Evolutionary conservation across 2,797 vertebrate genomes (phyloP).

Genomic region (Fistularia tabacaria): DNA sequence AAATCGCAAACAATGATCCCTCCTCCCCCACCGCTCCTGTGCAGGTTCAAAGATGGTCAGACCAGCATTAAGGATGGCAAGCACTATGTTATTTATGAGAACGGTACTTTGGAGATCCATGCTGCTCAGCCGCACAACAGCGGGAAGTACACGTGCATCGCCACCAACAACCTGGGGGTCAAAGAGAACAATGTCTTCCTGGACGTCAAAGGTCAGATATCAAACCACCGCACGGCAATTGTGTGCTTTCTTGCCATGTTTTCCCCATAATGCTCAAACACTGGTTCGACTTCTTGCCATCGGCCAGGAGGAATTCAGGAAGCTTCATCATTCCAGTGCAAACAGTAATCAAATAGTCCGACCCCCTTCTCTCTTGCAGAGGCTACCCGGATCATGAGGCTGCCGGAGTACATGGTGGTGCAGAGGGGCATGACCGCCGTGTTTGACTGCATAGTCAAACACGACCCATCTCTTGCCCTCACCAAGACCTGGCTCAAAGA

Average conservation of each 20-base stretch:
- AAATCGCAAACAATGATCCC: too few relatives aligned
- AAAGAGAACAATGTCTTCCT: constrained; percentile 87
- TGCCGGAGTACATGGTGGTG: constrained; percentile 85
- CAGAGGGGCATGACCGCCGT: constrained; percentile 80
- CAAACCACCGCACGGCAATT: too few relatives aligned
- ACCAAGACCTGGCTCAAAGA: constrained; percentile 89
- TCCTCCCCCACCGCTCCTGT: background rate
- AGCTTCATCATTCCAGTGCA: too few relatives aligned
- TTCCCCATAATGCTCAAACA: too few relatives aligned
- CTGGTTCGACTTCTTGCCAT: too few relatives aligned
- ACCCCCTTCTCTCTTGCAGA: constrained; percentile 68
- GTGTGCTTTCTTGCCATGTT: too few relatives aligned
- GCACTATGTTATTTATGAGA: constrained; percentile 84
- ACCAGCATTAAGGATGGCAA: constrained; percentile 80
- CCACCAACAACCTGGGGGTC: constrained; percentile 87
- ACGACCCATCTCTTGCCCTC: constrained; percentile 83
- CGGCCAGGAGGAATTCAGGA: too few relatives aligned
- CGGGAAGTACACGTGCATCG: constrained; percentile 91
- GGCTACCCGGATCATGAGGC: constrained; percentile 90
- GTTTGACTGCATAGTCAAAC: constrained; percentile 94
- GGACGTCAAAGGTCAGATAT: constrained; percentile 90
- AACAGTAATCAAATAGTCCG: too few relatives aligned
- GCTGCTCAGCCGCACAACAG: constrained; percentile 82
- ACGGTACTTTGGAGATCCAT: constrained; percentile 90
- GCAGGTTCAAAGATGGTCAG: constrained; percentile 90